Evolutionary conservation across 1,140 invertebrate species (phyloP), one percentile per base, ranked within the genome.

Genomic region (Telenomus remus): DNA sequence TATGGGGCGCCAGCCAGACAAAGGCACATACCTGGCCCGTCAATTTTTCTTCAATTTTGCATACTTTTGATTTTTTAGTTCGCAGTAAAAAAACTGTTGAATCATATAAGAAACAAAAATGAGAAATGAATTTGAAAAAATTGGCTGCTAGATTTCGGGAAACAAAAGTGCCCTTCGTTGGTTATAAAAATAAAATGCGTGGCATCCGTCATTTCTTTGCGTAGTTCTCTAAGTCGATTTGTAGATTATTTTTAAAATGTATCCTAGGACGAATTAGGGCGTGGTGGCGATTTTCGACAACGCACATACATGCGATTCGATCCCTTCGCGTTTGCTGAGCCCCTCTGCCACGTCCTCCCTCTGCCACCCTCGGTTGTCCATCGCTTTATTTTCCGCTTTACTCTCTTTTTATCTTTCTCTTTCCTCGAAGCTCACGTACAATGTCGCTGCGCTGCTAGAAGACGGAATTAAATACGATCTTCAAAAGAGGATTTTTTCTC

Each of bases 211-310:
- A 6, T 27, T 27, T 27, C 19, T 9, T 42, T 33, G 53, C 9
- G 11, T 49, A 8, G 16, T 51, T 55, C 57, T 43, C 8, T n/a
- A 71, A 42, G 34, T 10, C 5, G 9, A 14, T 56, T 0, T 19
- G 34, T 51, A 63, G 57, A 66, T 74, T 74, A 74, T 74, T 74
- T 66, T 74, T 74, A 74, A 74, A 74, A 59, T 47, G 54, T 68
- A 73, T 61, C 57, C 27, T 59, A 10, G 53, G 15, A 69, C n/a
- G 72, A 69, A 68, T 56, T 69, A 75, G 72, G 72, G 72, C 72
- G 72, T 75, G 72, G 72, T 75, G 64, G 72, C 72, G 72, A 75
- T 75, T 75, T 75, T 75, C 72, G 57, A 64, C 72, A 53, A 75
- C 57, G 64, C 57, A 69, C 56, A 74, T 74, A 74, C 70, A 44